These are phyloP conservation scores for Cassiopea andromeda DNA, from an alignment of 30 jellyfish, hydroid and myxozoan genomes.

Conservation along the genomic window DNA sequence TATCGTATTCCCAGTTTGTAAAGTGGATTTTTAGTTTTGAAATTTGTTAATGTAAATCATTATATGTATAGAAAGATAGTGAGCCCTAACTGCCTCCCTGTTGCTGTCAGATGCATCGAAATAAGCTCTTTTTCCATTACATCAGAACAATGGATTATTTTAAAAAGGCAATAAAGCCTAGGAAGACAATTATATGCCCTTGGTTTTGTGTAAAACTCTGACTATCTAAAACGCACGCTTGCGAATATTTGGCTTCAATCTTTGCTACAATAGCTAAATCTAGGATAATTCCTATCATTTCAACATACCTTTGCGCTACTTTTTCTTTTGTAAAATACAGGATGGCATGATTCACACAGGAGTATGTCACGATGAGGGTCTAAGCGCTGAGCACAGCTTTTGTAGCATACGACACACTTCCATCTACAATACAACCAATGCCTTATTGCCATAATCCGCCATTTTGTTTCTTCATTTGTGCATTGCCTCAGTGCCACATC, in stretches of 20 bases:
- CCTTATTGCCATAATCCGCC: slow-evolving; percentile 69
- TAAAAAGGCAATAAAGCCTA: no score
- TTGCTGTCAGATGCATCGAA: no score
- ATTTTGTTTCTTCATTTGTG: slow-evolving; percentile 53
- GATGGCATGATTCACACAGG: slow-evolving; percentile 69
- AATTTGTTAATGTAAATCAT: no score
- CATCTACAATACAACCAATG: slow-evolving; percentile 67
- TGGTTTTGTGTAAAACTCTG: no score
- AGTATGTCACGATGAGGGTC: slow-evolving; percentile 74
- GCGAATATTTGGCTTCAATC: background rate
- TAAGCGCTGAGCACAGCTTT: slow-evolving; percentile 50
- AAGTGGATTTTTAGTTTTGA: no score
- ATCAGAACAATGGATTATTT: no score
- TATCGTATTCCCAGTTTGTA: no score
- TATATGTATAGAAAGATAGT: no score
- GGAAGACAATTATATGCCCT: no score
- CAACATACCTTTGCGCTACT: slow-evolving; percentile 62
- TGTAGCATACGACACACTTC: slow-evolving; percentile 68
- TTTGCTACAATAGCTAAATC: background rate
- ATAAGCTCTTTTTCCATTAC: no score
- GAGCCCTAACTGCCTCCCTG: no score
- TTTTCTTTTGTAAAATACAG: slow-evolving; percentile 64
- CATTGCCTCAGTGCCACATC: slow-evolving; percentile 64
- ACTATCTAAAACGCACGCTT: no score
- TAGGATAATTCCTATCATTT: background rate